Evolutionary conservation across 2,888 invertebrate genomes (phyloP), one percentile per base, ranked within the genome.

Genomic region (Eristalis arbustorum): DNA sequence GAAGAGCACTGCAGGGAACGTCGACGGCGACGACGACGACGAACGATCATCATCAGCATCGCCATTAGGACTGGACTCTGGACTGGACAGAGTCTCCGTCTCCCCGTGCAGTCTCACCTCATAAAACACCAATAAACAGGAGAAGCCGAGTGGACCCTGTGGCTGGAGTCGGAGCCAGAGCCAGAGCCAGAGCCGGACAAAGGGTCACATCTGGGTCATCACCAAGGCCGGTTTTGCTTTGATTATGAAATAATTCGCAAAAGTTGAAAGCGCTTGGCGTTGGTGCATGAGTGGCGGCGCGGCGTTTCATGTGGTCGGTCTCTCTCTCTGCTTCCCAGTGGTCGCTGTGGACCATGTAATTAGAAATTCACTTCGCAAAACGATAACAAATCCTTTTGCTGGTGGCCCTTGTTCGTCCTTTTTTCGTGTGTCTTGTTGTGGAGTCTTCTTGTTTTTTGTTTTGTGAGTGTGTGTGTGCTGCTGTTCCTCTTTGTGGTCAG

Each of bases 61-160:
- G 62, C 14, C 14, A 42, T 28, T 28, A 71, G 71, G 71, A 71
- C 23, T 57, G 56, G 56, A 68, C 28, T 62, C 1, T 63, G 5
- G 18, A 18, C 56, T n/a, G 2, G 14, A 18, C 49, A 11, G 3
- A 13, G 37, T 3, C 37, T 13, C 37, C 11, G 56, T 22, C 40
- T 40, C 63, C 74, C 18, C 34, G 75, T 73, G 42, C 67, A 61
- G 81, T 73, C 81, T 78, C 77, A 82, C 77, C 56, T 74, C 85
- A 85, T 85, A 67, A 85, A 85, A 82, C 56, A 25, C 62, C 74
- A 49, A 81, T 85, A 85, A 81, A 81, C 72, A 40, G 25, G 49
- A 57, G 66, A 61, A 1, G n/a, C n/a, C n/a, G 22, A 40, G 42
- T 6, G n/a, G 14, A 42, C n/a, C 49, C 18, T 42, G n/a, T n/a